Evolutionary conservation across 2,113 vertebrate species (phyloP).

Genomic region (Emydocephalus ijimae): DNA sequence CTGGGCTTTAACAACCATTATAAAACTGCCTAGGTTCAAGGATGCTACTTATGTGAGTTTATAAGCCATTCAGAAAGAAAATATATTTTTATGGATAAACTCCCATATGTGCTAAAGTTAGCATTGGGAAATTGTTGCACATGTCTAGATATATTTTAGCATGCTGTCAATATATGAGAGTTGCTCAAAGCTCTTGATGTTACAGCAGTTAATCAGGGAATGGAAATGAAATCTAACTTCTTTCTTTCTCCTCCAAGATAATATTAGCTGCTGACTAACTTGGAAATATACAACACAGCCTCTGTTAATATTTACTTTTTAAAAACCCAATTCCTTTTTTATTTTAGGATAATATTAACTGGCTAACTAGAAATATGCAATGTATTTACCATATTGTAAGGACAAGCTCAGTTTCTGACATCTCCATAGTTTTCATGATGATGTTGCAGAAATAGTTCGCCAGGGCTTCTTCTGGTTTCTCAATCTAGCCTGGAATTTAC

Average conservation of each 20-base stretch:
- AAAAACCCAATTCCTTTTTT: background rate
- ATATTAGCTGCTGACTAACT: background rate
- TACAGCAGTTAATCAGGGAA: background rate
- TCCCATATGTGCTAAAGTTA: background rate
- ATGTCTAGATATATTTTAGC: background rate
- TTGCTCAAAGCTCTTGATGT: background rate
- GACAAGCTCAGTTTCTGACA: background rate
- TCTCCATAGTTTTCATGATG: background rate
- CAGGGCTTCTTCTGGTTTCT: background rate
- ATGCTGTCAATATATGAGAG: background rate
- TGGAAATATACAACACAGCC: background rate
- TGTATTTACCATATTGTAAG: background rate
- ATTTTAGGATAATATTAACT: background rate
- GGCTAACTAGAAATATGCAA: background rate
- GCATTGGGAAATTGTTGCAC: background rate
- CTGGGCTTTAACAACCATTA: background rate
- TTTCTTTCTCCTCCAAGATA: background rate
- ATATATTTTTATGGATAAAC: background rate
- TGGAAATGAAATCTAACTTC: background rate
- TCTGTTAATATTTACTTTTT: background rate
- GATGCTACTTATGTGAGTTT: background rate
- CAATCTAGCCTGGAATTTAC: background rate
- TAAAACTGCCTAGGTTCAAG: background rate
- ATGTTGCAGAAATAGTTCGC: background rate
- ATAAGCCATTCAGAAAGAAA: background rate